Conservation (phyloP, 1,140 invertebrate genomes). For the Drosophila ironensis region DNA sequence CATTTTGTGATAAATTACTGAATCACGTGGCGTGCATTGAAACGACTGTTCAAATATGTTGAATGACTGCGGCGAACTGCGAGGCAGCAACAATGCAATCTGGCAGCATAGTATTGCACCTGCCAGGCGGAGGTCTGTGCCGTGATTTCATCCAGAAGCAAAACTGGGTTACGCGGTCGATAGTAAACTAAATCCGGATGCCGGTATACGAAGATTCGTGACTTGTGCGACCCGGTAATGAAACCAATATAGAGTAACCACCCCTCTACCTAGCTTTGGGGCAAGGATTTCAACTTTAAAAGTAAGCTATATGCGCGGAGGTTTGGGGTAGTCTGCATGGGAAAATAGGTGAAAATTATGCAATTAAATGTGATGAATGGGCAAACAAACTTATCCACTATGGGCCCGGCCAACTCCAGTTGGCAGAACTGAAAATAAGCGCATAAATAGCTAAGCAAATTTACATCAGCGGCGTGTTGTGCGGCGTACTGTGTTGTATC, state of each 20-base stretch:
- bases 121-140: conserved; percentile 2
- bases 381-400: conserved; percentile 51
- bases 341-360: conserved; percentile 61
- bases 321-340: conserved; percentile 4
- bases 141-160: no score
- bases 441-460: conserved; percentile 75
- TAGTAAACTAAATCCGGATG: neutral
- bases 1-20: conserved; percentile 81
- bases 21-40: conserved; percentile 76
- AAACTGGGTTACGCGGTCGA: neutral
- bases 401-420: conserved; percentile 31
- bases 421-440: conserved; percentile 63
- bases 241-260: neutral
- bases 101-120: conserved; percentile 18
- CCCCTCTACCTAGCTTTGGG: no score
- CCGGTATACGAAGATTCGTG: neutral
- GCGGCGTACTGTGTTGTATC: neutral
- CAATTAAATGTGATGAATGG: conserved; percentile 73
- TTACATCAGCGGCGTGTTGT: conserved; percentile 37
- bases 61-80: conserved; percentile 58
- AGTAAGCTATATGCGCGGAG: conserved; percentile 24
- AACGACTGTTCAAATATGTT: conserved; percentile 76
- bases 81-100: conserved; percentile 10
- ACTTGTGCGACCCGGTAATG: neutral
- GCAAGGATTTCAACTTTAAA: conserved; percentile 4